These are phyloP conservation scores for Spea hammondii DNA, from an alignment of 2,797 vertebrate species.

Conservation along the genomic window DNA sequence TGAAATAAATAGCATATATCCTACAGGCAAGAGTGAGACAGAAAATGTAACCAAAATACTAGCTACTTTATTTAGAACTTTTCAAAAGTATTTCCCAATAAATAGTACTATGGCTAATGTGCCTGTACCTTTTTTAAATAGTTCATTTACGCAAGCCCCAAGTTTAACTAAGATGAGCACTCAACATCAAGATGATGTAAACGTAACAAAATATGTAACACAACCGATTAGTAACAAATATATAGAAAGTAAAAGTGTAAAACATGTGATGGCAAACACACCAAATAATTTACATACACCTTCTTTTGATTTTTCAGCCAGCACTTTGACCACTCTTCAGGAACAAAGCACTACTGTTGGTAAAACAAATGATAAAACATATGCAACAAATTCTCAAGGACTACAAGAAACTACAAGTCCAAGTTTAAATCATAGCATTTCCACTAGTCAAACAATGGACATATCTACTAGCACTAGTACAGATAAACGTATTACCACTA, in stretches of 20 bases:
- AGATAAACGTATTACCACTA: slow-evolving; percentile 7
- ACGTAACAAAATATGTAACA: background rate
- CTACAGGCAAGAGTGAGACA: slow-evolving; percentile 1
- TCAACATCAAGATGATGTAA: background rate
- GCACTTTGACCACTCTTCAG: slow-evolving; percentile 32
- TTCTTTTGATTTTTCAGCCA: slow-evolving; percentile 51
- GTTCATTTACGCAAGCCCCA: background rate
- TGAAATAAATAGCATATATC: background rate
- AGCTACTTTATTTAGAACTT: background rate
- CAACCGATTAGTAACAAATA: background rate
- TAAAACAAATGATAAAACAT: slow-evolving; percentile 11
- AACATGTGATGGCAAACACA: background rate
- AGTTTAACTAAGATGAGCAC: slow-evolving; percentile 20
- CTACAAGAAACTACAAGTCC: slow-evolving; percentile 15
- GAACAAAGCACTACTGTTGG: slow-evolving; percentile 32
- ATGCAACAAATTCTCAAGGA: slow-evolving; percentile 25
- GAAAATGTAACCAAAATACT: background rate
- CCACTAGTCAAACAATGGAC: slow-evolving; percentile 21
- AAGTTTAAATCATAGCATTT: background rate
- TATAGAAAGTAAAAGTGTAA: slow-evolving; percentile 4
- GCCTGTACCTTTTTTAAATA: background rate
- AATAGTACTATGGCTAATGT: background rate
- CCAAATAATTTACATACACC: slow-evolving; percentile 31
- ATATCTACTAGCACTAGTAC: background rate
- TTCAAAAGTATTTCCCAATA: background rate